phyloP scores from a whole-genome alignment of 2,797 vertebrate species.

The Mallotus villosus region DNA sequence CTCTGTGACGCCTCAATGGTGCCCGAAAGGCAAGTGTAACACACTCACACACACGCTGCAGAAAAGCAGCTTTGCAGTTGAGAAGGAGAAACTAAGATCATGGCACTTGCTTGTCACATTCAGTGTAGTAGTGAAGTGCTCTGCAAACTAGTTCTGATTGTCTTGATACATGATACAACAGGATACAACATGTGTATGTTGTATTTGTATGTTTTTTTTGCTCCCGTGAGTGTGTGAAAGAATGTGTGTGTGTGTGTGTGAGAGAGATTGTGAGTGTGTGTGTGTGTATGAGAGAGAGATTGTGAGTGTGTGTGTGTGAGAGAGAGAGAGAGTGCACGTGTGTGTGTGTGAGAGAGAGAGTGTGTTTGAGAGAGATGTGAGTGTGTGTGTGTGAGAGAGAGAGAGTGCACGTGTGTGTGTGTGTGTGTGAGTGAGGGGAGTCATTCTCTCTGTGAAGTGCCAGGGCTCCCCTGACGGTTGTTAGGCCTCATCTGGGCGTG shows the following conservation, averaged over 20 bases:
- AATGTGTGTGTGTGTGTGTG: conserved; percentile 10
- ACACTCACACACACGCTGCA: conserved; percentile 23
- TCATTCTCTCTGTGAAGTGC: conserved; percentile 53
- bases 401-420: conserved; percentile 23
- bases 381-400: conserved; percentile 18
- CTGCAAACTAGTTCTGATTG: background rate
- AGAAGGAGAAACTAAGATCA: conserved; percentile 7
- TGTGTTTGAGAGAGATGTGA: conserved; percentile 14
- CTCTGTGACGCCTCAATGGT: conserved; percentile 54
- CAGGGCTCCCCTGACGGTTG: conserved; percentile 61
- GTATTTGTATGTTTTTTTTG: background rate
- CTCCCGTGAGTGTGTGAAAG: background rate
- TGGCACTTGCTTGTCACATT: background rate
- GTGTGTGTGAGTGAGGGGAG: conserved; percentile 12
- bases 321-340: background rate
- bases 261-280: conserved; percentile 25
- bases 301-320: conserved; percentile 16
- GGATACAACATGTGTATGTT: background rate
- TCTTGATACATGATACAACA: too few species aligned
- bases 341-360: conserved; percentile 13
- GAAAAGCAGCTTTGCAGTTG: conserved; percentile 30
- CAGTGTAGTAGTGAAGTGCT: background rate
- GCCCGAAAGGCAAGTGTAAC: conserved; percentile 21
- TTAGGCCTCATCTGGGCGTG: conserved; percentile 70
- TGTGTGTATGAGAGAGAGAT: background rate